phyloP scores from a whole-genome alignment of 2,113 vertebrate genomes.

The Hirundichthys speculiger region DNA sequence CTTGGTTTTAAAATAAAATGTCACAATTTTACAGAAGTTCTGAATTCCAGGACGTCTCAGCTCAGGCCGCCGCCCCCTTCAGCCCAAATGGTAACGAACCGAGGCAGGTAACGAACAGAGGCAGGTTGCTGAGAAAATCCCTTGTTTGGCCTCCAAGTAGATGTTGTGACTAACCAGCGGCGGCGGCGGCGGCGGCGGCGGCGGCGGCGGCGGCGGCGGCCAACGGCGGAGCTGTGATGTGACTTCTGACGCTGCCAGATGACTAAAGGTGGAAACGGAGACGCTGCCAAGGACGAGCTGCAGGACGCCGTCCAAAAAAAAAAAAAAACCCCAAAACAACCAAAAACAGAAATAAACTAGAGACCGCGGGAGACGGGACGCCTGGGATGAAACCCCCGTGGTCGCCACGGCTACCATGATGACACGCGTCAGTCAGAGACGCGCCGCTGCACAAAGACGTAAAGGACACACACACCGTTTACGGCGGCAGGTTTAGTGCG shows the following conservation, averaged over 20 bases:
- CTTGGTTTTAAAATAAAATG: no score
- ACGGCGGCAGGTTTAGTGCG: slow-evolving; percentile 9
- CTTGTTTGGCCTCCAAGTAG: slow-evolving; percentile 39
- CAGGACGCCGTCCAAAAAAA: not conserved
- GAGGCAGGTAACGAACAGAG: no score
- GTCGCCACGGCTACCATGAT: slow-evolving; percentile 22
- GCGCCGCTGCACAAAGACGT: not conserved
- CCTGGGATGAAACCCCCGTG: no score
- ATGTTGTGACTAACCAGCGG: slow-evolving; percentile 39
- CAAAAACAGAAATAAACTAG: no score
- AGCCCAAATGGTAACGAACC: no score
- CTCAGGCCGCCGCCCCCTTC: no score
- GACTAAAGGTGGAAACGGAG: slow-evolving; percentile 16
- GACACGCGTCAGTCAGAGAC: no score
- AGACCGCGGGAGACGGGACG: no score
- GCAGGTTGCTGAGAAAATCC: slow-evolving; percentile 51
- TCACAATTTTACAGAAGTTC: no score
- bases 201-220: slow-evolving; percentile 32
- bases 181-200: slow-evolving; percentile 30
- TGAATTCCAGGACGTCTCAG: no score
- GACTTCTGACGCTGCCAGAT: slow-evolving; percentile 43
- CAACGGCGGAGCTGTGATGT: slow-evolving; percentile 37
- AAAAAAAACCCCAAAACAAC: no score
- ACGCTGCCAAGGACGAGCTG: slow-evolving; percentile 31
- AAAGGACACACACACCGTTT: not conserved